Evolutionary conservation across 2,113 vertebrate species (phyloP), one percentile per base, ranked within the genome.

Genomic region (Gorsachius goisagi): DNA sequence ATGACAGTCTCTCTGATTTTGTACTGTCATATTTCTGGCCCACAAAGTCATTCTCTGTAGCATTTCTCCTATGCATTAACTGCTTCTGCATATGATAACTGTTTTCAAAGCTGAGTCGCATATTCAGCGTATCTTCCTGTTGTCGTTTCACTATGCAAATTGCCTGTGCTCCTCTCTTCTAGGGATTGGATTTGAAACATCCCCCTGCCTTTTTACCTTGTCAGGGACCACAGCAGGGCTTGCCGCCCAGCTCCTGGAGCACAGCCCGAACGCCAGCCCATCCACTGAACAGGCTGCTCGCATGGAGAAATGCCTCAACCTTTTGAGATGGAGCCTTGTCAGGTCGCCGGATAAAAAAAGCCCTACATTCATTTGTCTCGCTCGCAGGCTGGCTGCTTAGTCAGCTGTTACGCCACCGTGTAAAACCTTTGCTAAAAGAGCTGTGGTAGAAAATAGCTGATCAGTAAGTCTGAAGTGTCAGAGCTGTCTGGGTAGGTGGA

Each of bases 401-500:
- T 98, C 96, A 96, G 96, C 97, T 96, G 94, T 89, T 96, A 93
- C 28, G 5, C 82, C 1, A 15, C 82, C 17, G 22, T 8, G 74
- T 95, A 96, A 96, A 96, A 92, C 83, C 83, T 96, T 85, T 95
- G 95, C 95, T 95, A 59, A 85, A 67, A 95, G 94, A 96, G 95
- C 71, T 93, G 93, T 92, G 95, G 93, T 96, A 98, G 98, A 98
- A 98, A 98, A 98, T 97, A 98, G 98, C 98, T 97, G 96, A 97
- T 96, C 97, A 88, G 97, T 97, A 97, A 97, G 97, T 98, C 97
- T 95, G 96, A 98, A 97, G 93, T 96, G 95, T 98, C 98, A 97
- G 98, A 98, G 97, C 97, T 95, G 97, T 98, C 98, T 98, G 98
- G 98, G 97, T 97, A 95, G 98, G 98, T 97, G 97, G 95, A 97